Evolutionary conservation across 2,888 invertebrate genomes (phyloP), one percentile per base, ranked within the genome.

Genomic region (Smittia sp.): DNA sequence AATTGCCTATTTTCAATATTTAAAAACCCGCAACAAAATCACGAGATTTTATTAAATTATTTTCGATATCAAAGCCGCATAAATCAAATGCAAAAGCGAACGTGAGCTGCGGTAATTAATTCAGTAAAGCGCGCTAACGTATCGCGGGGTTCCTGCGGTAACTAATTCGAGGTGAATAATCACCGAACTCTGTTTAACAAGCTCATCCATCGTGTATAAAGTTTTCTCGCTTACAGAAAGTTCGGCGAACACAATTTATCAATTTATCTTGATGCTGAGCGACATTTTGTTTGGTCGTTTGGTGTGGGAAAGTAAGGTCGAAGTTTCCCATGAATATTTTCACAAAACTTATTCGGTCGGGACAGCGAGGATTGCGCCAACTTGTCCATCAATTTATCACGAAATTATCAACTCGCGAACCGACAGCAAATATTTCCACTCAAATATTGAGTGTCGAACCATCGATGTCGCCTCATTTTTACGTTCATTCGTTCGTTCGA

Each of bases 211-310:
- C 13, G 39, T 39, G 39, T 13, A 46, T 11, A 46, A 46, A 15
- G n/a, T 46, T 46, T 46, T 46, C 11, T 32, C 32, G 32, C 46
- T 6, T 3, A 46, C 13, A 46, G 15, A 46, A 6, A n/a, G 7
- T 39, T 39, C 39, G 7, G 7, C 39, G 39, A 39, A 39, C 15
- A 52, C 15, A 52, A 52, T 52, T 52, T 52, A 52, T 52, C 52
- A 58, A 58, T 13, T 58, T 58, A 58, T 58, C 58, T 58, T 58
- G 6, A 58, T 58, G 9, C 58, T 58, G 2, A 18, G n/a, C 22
- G 58, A 58, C 58, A 58, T 58, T n/a, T n/a, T n/a, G n/a, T n/a
- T n/a, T n/a, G n/a, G n/a, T n/a, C n/a, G n/a, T n/a, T n/a, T n/a
- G n/a, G n/a, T n/a, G n/a, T n/a, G n/a, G n/a, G n/a, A n/a, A n/a